These are phyloP conservation scores for Aethes cnicana DNA, from an alignment of 2,888 invertebrate species.

Conservation along the genomic window DNA sequence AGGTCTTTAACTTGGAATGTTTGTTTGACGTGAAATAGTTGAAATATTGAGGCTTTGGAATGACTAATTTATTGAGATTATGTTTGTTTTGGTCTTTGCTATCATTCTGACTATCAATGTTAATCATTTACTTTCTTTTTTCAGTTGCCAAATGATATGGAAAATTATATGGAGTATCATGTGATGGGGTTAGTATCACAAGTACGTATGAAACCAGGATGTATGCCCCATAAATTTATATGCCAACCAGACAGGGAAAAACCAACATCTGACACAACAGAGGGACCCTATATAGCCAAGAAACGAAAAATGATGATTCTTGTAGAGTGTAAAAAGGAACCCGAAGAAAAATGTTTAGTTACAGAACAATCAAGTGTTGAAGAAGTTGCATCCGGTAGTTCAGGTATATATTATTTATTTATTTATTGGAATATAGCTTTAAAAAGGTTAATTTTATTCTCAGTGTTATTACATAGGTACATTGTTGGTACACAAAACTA, in stretches of 20 bases:
- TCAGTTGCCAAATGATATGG: too few relatives aligned
- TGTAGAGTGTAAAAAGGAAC: slow-evolving; percentile 15
- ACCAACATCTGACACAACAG: slow-evolving; percentile 23
- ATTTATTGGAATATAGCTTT: neutral
- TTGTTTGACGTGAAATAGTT: too few relatives aligned
- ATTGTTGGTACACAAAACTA: too few relatives aligned
- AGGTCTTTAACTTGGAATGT: too few relatives aligned
- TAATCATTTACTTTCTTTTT: too few relatives aligned
- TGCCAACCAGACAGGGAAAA: slow-evolving; percentile 35
- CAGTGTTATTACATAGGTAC: too few relatives aligned
- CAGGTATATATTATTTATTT: neutral
- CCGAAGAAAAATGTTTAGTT: slow-evolving; percentile 10
- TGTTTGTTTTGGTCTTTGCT: too few relatives aligned
- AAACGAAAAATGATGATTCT: slow-evolving; percentile 25
- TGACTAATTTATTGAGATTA: too few relatives aligned
- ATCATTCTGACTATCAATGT: too few relatives aligned
- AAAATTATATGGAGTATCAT: too few relatives aligned
- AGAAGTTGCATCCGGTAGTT: neutral
- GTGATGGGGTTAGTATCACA: slow-evolving; percentile 22
- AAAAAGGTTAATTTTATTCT: too few relatives aligned
- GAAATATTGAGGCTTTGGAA: too few relatives aligned
- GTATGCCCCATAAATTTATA: slow-evolving; percentile 35
- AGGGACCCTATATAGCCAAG: slow-evolving; percentile 27
- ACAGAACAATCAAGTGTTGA: neutral
- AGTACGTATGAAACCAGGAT: slow-evolving; percentile 35